These are phyloP conservation scores for Gallinago media DNA, from an alignment of 2,113 vertebrate genomes.

Conservation along the genomic window DNA sequence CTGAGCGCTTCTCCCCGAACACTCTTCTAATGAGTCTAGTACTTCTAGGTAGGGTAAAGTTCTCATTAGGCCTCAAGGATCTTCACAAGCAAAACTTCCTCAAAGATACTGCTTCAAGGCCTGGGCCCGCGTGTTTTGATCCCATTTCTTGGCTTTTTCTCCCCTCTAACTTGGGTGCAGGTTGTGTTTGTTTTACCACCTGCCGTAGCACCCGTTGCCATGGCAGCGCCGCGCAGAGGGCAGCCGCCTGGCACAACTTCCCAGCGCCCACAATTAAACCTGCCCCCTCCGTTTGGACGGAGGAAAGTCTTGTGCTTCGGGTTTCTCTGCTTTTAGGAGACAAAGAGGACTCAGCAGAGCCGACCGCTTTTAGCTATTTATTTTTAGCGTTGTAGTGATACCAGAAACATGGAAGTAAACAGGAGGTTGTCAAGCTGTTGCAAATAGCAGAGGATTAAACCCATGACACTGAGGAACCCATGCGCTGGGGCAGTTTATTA, in stretches of 20 bases:
- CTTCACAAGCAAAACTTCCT: constrained; percentile 49
- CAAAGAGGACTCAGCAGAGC: constrained; percentile 70
- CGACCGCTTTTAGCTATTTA: constrained; percentile 76
- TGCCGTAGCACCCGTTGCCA: constrained; percentile 38
- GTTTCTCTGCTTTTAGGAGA: constrained; percentile 62
- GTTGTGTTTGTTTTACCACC: constrained; percentile 22
- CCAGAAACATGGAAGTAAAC: constrained; percentile 80
- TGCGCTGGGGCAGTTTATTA: constrained; percentile 27
- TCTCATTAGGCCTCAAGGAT: constrained; percentile 37
- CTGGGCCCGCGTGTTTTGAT: not conserved
- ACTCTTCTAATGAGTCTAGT: constrained; percentile 32
- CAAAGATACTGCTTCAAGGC: constrained; percentile 24
- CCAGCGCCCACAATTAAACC: constrained; percentile 49
- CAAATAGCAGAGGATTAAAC: constrained; percentile 75
- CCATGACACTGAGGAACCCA: constrained; percentile 54
- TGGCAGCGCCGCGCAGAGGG: constrained; percentile 18
- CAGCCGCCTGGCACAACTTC: constrained; percentile 41
- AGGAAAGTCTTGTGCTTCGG: constrained; percentile 32
- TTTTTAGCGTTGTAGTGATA: constrained; percentile 79
- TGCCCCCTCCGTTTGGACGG: not conserved
- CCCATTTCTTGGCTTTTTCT: constrained; percentile 9
- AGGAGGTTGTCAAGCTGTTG: constrained; percentile 77
- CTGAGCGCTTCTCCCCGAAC: not conserved
- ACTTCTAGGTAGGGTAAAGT: constrained; percentile 25
- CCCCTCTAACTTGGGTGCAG: not conserved